A percentile compares a stretch with the other conserved stretches of the same genome.
Evolutionary conservation across 2,888 invertebrate genomes (phyloP).

Genomic region (Aspidiotus rigidus): DNA sequence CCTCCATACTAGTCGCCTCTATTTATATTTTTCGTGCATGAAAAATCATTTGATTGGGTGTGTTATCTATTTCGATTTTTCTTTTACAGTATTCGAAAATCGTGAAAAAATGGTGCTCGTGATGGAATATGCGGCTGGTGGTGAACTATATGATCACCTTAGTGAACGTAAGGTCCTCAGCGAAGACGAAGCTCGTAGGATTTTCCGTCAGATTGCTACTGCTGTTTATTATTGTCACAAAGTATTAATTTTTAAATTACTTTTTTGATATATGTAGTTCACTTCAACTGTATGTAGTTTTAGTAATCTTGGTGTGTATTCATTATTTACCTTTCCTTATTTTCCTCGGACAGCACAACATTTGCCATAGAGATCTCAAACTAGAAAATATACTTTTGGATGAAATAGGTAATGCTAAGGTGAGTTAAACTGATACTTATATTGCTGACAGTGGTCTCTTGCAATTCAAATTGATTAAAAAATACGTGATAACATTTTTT

Average conservation of each 20-base stretch:
- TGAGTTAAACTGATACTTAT: constrained; percentile 42
- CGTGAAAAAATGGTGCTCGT: constrained; percentile 98
- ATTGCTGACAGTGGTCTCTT: too few species aligned
- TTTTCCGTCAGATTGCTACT: constrained; percentile 93
- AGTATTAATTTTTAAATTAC: constrained; percentile 43
- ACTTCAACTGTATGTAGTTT: background rate
- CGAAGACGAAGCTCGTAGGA: constrained; percentile 85
- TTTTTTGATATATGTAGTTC: too few species aligned
- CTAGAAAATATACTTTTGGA: constrained; percentile 90
- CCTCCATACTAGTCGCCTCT: too few species aligned
- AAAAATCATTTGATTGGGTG: too few species aligned
- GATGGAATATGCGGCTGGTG: constrained; percentile 98
- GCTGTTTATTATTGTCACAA: constrained; percentile 97
- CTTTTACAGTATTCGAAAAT: constrained; percentile 88
- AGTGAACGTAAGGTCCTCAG: constrained; percentile 81
- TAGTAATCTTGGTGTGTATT: too few species aligned
- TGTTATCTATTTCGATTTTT: background rate
- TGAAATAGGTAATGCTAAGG: constrained; percentile 89
- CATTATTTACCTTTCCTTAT: background rate
- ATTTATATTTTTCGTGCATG: too few species aligned
- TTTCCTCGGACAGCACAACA: constrained; percentile 60
- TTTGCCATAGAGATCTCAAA: constrained; percentile 92
- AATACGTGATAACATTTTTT: too few species aligned
- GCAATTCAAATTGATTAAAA: too few species aligned
- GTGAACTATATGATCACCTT: constrained; percentile 91